These are phyloP conservation scores for Ceyx margarethae DNA, from an alignment of 2,113 vertebrate species.

Conservation along the genomic window DNA sequence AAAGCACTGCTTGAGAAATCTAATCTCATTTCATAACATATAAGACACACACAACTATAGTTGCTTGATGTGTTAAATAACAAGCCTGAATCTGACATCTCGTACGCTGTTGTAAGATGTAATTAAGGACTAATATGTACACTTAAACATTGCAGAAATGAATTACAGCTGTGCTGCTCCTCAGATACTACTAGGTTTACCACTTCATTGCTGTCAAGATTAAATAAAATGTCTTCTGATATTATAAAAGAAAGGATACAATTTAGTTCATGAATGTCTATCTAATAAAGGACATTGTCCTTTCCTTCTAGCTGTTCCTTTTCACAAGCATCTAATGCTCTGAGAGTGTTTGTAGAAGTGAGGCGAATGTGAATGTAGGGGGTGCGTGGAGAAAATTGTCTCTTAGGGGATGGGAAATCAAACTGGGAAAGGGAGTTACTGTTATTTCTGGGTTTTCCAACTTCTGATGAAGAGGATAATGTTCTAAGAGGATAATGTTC, in stretches of 20 bases:
- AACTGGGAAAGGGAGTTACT: background rate
- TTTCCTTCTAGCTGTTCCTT: background rate
- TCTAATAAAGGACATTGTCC: background rate
- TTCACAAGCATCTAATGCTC: background rate
- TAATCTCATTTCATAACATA: slow-evolving; percentile 15
- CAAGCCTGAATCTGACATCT: background rate
- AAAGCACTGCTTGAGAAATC: slow-evolving; percentile 32
- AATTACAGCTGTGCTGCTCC: background rate
- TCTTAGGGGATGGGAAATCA: background rate
- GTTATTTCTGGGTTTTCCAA: background rate
- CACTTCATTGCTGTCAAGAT: background rate
- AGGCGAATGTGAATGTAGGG: background rate
- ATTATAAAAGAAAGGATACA: background rate
- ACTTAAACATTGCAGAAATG: slow-evolving; percentile 5
- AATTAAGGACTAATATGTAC: background rate
- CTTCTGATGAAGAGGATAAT: background rate
- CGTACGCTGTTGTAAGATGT: background rate
- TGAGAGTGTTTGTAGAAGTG: background rate
- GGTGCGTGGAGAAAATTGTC: background rate
- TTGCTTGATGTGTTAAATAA: slow-evolving; percentile 13
- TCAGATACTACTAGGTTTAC: background rate
- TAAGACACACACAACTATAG: background rate
- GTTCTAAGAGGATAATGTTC: background rate
- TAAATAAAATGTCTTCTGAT: background rate
- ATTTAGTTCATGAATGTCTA: background rate